phyloP scores from a whole-genome alignment of 2,797 vertebrate species.

The Pterois miles region DNA sequence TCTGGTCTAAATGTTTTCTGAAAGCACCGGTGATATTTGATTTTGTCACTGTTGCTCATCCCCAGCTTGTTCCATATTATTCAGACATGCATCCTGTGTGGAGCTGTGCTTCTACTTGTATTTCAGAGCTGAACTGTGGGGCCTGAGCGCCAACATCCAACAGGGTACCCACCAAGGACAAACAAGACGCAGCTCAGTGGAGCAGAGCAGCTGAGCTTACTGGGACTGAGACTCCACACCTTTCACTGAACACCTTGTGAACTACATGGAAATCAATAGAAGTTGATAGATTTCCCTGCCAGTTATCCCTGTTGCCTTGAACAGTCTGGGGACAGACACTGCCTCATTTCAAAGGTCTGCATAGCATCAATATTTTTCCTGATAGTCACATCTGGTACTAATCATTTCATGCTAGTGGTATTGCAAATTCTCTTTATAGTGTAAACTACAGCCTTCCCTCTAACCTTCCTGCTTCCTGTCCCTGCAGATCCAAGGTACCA shows the following conservation, averaged over 20 bases:
- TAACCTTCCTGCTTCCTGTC: neutral
- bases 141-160: neutral
- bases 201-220: neutral
- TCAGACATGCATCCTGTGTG: neutral
- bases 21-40: no score
- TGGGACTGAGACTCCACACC: neutral
- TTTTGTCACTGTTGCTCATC: no score
- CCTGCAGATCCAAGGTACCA: neutral
- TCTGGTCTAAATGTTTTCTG: no score
- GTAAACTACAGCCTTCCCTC: neutral
- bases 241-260: neutral
- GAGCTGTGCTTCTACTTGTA: neutral
- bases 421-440: neutral
- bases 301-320: neutral
- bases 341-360: neutral
- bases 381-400: neutral
- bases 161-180: neutral
- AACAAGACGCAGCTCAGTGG: neutral
- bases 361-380: neutral
- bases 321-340: neutral
- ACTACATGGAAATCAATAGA: neutral
- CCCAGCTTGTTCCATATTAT: neutral
- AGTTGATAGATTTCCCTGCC: neutral
- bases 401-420: neutral
- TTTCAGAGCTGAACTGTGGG: neutral